Evolutionary conservation across 2,797 vertebrate genomes (phyloP), one percentile per base, ranked within the genome.

Genomic region (Xenentodon cancila): DNA sequence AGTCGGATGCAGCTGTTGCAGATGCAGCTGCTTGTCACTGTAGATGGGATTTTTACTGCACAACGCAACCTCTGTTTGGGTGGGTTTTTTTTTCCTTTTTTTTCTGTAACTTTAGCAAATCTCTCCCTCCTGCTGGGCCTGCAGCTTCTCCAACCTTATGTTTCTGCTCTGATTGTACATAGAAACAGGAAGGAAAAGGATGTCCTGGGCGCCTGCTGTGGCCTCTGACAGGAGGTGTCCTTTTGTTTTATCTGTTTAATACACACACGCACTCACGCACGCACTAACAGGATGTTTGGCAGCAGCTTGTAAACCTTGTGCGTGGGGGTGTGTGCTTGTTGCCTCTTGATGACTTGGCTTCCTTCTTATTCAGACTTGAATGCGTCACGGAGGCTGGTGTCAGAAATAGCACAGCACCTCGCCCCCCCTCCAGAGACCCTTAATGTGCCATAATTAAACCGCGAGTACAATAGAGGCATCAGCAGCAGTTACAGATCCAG

Each of bases 161-260:
- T 84, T 65, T 58, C 25, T 66, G 54, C 50, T 57, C 63, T 57
- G 25, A 73, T 46, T 59, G 60, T 70, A 68, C 75, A 73, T 45
- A 82, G 76, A 86, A 81, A 82, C 68, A 75, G 87, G 88, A 91
- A 85, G 63, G 21, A 18, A 45, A 69, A 60, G 74, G 68, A 73
- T 37, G 43, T 60, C 59, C 68, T 22, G 59, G 57, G 70, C 71
- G 74, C 68, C 68, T 75, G 64, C 21, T 51, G 59, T 77, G 63
- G 55, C 72, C 68, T 69, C 60, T 80, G 59, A 75, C 42, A 51
- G 53, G 52, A 21, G 13, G 37, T 40, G 37, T 15, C 37, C 37
- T 40, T 40, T 16, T 40, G 37, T 40, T 40, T 40, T 13, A 40
- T 13, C 37, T 40, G 37, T 16, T 40, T 13, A 15, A 16, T 13